Evolutionary conservation across 2,888 invertebrate species (phyloP).

Genomic region (Rutpela maculata): DNA sequence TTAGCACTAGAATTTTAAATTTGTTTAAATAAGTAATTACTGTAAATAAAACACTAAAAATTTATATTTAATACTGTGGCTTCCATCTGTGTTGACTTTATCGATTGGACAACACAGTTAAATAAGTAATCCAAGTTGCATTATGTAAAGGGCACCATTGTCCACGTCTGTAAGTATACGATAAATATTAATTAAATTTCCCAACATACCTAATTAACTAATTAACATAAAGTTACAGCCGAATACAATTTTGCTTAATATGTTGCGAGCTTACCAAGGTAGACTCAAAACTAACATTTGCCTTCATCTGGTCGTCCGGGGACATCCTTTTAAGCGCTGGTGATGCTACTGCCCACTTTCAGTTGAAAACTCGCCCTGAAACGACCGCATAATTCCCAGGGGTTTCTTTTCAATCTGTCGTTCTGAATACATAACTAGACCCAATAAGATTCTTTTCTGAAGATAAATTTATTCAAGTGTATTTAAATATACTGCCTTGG

Average conservation of each 20-base stretch:
- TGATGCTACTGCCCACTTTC: conserved; percentile 43
- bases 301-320: conserved; percentile 19
- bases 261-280: neutral
- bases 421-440: conserved; percentile 61
- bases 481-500: conserved; percentile 51
- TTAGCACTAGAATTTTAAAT: no score
- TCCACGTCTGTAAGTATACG: no score
- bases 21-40: no score
- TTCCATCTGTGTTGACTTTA: no score
- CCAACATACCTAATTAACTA: neutral
- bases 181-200: neutral
- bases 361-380: conserved; percentile 33
- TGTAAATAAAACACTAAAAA: no score
- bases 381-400: conserved; percentile 57
- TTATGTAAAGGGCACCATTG: no score
- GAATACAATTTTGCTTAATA: neutral
- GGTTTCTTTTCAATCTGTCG: conserved; percentile 68
- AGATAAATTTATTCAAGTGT: conserved; percentile 50
- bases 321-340: conserved; percentile 33
- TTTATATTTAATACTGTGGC: no score
- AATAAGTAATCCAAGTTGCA: no score
- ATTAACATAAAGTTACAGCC: neutral
- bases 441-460: conserved; percentile 56
- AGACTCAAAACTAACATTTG: conserved; percentile 6
- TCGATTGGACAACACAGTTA: no score